Evolutionary conservation across 2,888 invertebrate genomes (phyloP), one percentile per base, ranked within the genome.

Genomic region (Pterostichus niger): DNA sequence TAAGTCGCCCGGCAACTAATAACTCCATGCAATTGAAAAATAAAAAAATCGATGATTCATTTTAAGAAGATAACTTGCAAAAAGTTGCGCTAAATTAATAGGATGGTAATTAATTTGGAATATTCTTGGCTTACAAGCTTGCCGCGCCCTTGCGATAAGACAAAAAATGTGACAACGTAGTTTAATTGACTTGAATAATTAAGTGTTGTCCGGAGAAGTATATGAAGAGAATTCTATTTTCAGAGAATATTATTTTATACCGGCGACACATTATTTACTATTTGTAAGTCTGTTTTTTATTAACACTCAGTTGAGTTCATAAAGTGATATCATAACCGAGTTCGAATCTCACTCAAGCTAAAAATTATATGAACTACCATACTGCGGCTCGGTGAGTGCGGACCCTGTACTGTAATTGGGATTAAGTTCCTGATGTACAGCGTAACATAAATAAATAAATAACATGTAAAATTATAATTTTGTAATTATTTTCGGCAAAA

Each of bases 141-240:
- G 64, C 68, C 68, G 68, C 68, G 44, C 44, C 44, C 31, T 44
- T 71, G 10, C 44, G 68, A 71, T 71, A 44, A 71, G 68, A 44
- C 68, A 71, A 71, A 71, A 71, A 71, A 71, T 40, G 68, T 71
- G 68, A 71, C 68, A 71, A 71, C 68, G 68, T 5, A 10, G 68
- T 71, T 71, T 71, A 71, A 71, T 71, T 71, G 68, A 46, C 68
- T 71, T 44, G 68, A 71, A 71, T 71, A 71, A 71, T 71, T 71
- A 71, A 44, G 40, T 71, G 44, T 44, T 71, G 68, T 71, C 40
- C 68, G 44, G 6, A 15, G 46, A 71, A 44, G 68, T 44, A 44
- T 46, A 44, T 46, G 44, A 9, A 64, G 64, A 44, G 44, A 44
- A 71, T 44, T 15, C 44, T 44, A 71, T 71, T 71, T 71, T 44